Conservation (phyloP, 1,140 invertebrate species). For the Drosophila elegans region DNA sequence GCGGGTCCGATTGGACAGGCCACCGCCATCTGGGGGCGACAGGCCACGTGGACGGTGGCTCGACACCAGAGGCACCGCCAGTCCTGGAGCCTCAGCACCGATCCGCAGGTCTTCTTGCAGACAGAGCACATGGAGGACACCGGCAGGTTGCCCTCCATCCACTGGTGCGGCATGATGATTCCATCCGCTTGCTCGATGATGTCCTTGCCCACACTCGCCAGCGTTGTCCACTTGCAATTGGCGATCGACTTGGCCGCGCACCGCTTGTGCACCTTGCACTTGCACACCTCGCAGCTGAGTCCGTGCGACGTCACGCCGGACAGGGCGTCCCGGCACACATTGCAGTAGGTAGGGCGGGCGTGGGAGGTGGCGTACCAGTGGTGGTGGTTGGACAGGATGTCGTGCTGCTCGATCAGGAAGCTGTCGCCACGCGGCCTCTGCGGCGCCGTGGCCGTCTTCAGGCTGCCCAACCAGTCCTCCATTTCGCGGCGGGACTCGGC, state of each 20-base stretch:
- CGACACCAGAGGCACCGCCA: slow-evolving; percentile 98
- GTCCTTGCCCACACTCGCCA: slow-evolving; percentile 96
- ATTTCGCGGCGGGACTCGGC: slow-evolving; percentile 93
- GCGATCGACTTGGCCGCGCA: slow-evolving; percentile 96
- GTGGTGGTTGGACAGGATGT: slow-evolving; percentile 94
- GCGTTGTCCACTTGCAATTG: slow-evolving; percentile 98
- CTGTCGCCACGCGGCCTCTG: slow-evolving; percentile 86
- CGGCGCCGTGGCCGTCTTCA: slow-evolving; percentile 89
- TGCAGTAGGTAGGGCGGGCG: slow-evolving; percentile 97
- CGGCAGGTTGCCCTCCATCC: slow-evolving; percentile 98
- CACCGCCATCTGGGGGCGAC: slow-evolving; percentile 90
- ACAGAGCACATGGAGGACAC: slow-evolving; percentile 96
- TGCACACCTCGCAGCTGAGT: slow-evolving; percentile 98
- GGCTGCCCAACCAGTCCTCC: slow-evolving; percentile 94
- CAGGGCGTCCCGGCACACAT: slow-evolving; percentile 96
- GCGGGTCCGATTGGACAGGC: slow-evolving; percentile 94
- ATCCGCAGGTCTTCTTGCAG: slow-evolving; percentile 99
- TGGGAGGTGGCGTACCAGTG: slow-evolving; percentile 96
- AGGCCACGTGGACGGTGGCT: slow-evolving; percentile 95
- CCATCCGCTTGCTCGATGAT: slow-evolving; percentile 97
- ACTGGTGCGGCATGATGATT: slow-evolving; percentile 98
- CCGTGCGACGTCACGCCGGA: slow-evolving; percentile 97
- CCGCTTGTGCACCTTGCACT: slow-evolving; percentile 97
- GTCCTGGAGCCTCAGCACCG: slow-evolving; percentile 96
- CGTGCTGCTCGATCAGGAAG: slow-evolving; percentile 87